Evolutionary conservation across 2,113 vertebrate genomes (phyloP).

Genomic region (Xiphorhynchus elegans): DNA sequence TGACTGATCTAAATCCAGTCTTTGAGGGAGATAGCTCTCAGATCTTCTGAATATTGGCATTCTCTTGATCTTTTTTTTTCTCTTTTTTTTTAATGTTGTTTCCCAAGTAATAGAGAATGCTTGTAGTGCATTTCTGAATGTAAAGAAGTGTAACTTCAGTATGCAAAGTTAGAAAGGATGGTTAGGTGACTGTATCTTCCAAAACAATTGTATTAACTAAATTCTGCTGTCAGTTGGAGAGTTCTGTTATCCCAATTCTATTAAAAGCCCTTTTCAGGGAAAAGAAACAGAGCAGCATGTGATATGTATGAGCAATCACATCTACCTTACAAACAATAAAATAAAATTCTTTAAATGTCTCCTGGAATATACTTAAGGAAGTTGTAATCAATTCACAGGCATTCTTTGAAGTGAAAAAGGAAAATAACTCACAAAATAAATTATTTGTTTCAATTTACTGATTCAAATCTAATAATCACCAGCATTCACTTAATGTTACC

Average conservation of each 20-base stretch:
- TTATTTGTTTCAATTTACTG: slow-evolving; percentile 48
- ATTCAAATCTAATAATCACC: slow-evolving; percentile 35
- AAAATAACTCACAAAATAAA: slow-evolving; percentile 38
- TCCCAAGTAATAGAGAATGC: neutral
- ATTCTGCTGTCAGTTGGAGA: neutral
- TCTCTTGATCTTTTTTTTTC: neutral
- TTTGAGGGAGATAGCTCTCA: neutral
- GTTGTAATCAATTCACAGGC: neutral
- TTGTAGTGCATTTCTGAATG: neutral
- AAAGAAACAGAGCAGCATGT: neutral
- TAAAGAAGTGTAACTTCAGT: neutral
- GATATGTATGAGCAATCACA: neutral
- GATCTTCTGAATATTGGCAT: neutral
- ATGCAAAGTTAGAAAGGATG: neutral
- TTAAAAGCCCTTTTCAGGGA: slow-evolving; percentile 7
- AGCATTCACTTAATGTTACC: slow-evolving; percentile 44
- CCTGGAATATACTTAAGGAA: slow-evolving; percentile 23
- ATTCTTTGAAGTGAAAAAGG: slow-evolving; percentile 51
- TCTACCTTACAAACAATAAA: slow-evolving; percentile 15
- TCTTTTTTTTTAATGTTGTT: neutral
- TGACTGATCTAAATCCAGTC: neutral
- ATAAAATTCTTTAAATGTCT: slow-evolving; percentile 33
- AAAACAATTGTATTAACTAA: neutral
- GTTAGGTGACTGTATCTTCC: neutral
- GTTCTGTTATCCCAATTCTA: neutral